A percentile compares a stretch with the other conserved stretches of the same genome.
These are phyloP conservation scores for Euura saliciscinereae DNA, from an alignment of 1,140 invertebrate genomes.

Conservation along the genomic window DNA sequence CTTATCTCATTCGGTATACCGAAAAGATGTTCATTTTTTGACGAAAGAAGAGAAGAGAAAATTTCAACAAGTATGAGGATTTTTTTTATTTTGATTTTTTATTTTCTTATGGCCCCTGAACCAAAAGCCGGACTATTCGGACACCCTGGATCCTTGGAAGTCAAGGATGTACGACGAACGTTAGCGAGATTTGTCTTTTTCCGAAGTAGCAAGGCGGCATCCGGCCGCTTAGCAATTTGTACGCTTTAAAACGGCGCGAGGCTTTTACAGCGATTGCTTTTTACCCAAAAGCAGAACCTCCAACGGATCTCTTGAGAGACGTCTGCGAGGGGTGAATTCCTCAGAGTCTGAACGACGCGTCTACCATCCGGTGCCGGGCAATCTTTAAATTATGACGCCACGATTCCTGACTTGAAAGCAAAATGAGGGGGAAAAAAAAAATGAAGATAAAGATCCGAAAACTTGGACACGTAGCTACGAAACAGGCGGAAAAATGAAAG, in stretches of 20 bases:
- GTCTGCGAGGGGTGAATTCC: neutral
- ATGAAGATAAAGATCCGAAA: too few relatives aligned
- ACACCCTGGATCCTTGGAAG: neutral
- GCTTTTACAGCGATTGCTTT: slow-evolving; percentile 4
- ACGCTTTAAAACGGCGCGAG: neutral
- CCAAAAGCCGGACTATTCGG: too few relatives aligned
- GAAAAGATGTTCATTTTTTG: neutral
- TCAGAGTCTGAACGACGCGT: too few relatives aligned
- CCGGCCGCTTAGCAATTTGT: neutral
- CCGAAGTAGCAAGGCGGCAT: neutral
- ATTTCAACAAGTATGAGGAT: neutral
- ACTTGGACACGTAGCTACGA: too few relatives aligned
- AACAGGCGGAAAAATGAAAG: too few relatives aligned
- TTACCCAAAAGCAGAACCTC: neutral
- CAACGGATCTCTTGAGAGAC: neutral
- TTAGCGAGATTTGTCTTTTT: slow-evolving; percentile 7
- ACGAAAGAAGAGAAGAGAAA: neutral
- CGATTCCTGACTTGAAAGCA: neutral
- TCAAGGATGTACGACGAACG: neutral
- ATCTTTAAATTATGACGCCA: neutral
- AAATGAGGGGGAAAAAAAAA: too few relatives aligned
- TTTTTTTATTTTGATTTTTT: neutral
- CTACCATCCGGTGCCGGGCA: neutral
- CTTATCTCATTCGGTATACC: too few relatives aligned
- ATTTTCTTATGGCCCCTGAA: too few relatives aligned